Conservation (phyloP, 2,888 invertebrate species). For the Polymixis flavicincta region DNA sequence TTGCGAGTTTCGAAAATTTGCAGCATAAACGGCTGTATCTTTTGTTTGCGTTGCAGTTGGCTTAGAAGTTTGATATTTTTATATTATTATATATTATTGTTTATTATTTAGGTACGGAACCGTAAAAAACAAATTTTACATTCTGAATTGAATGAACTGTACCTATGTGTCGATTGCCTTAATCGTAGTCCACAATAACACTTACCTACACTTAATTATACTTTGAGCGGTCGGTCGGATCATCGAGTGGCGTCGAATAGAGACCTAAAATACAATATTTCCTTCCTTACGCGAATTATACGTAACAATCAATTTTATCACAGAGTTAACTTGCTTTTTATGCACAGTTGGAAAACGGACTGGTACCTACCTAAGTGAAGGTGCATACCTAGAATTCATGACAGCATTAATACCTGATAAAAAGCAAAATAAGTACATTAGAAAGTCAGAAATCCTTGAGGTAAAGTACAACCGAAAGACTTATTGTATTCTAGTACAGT, state of each 20-base stretch:
- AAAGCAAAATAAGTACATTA: neutral
- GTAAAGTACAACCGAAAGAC: neutral
- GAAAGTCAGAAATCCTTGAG: neutral
- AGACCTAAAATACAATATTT: neutral
- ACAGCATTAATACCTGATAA: neutral
- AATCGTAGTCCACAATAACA: neutral
- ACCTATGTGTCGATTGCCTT: neutral
- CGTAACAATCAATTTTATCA: neutral
- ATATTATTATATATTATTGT: no score
- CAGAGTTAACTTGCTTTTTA: neutral
- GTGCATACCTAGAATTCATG: neutral
- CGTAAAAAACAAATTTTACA: neutral
- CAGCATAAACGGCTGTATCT: no score
- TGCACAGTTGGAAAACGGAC: neutral
- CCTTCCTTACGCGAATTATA: neutral
- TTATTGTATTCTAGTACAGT: constrained; percentile 20
- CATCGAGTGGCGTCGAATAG: neutral
- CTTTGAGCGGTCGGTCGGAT: neutral
- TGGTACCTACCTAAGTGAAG: neutral
- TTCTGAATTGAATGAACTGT: no score
- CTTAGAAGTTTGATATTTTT: no score
- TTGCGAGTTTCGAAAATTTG: no score
- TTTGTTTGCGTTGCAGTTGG: no score
- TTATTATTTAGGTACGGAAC: no score
- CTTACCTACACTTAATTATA: no score